Percentiles rank a stretch among this genome's conserved stretches.
phyloP scores from a whole-genome alignment of 2,888 invertebrate genomes.

The Poecilobothrus nobilitatus region DNA sequence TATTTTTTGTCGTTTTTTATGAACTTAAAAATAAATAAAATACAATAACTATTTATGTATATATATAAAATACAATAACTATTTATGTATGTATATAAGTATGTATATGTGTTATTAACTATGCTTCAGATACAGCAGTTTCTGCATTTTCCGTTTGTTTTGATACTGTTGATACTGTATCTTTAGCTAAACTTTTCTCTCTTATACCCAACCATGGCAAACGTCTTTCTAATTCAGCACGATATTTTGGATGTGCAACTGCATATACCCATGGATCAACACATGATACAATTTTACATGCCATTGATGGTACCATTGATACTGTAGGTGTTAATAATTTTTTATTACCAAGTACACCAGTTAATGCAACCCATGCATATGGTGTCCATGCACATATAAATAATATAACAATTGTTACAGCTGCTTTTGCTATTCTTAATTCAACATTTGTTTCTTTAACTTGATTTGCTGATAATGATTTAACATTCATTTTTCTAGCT shows the following conservation, averaged over 20 bases:
- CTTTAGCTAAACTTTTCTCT: conserved; percentile 25
- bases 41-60: no score
- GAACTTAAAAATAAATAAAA: not conserved
- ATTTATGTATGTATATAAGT: no score
- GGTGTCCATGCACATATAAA: conserved; percentile 70
- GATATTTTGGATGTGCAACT: conserved; percentile 69
- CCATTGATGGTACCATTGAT: conserved; percentile 62
- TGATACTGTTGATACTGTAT: not conserved
- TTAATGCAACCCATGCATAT: conserved; percentile 60
- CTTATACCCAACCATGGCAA: conserved; percentile 39
- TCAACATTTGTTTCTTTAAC: conserved; percentile 56
- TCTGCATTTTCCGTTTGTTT: not conserved
- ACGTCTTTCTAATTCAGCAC: conserved; percentile 43
- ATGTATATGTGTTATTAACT: no score
- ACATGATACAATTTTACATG: conserved; percentile 67
- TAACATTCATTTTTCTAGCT: conserved; percentile 70
- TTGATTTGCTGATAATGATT: conserved; percentile 58
- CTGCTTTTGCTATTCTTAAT: conserved; percentile 64
- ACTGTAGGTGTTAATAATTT: conserved; percentile 50
- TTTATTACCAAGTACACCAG: conserved; percentile 58
- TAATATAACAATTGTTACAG: conserved; percentile 63
- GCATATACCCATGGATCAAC: conserved; percentile 71
- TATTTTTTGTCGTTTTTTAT: not conserved
- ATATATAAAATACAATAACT: no score
- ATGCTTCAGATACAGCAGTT: not conserved